These are phyloP conservation scores for Periphyllus acericola DNA, from an alignment of 2,888 invertebrate species.

Conservation along the genomic window DNA sequence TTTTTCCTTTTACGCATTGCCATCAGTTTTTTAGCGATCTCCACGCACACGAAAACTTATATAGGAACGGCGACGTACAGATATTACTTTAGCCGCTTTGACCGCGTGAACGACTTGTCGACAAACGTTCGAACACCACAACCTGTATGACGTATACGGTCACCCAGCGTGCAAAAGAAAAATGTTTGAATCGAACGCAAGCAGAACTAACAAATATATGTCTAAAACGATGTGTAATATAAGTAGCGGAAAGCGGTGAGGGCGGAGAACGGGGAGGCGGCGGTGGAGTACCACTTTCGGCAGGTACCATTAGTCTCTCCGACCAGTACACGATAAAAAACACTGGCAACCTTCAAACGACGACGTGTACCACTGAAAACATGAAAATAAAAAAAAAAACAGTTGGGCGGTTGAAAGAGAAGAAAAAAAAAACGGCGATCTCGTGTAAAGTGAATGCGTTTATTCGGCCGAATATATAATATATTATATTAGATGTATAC, in stretches of 20 bases:
- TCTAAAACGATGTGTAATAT: not conserved
- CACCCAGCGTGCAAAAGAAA: not conserved
- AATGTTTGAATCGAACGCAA: not conserved
- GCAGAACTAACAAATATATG: not conserved
- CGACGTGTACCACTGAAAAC: not conserved
- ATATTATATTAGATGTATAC: not conserved
- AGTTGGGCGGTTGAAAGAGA: too few relatives aligned
- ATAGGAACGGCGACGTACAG: too few relatives aligned
- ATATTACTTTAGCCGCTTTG: not conserved
- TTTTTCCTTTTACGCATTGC: too few relatives aligned
- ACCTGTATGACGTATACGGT: not conserved
- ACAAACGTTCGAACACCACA: not conserved
- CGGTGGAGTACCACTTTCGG: not conserved
- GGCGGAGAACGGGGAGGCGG: not conserved
- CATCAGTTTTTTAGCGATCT: too few relatives aligned
- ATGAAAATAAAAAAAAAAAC: too few relatives aligned
- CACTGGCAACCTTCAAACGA: not conserved
- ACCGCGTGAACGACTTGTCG: not conserved
- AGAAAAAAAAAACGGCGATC: not conserved
- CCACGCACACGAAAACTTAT: too few relatives aligned
- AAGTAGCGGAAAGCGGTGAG: not conserved
- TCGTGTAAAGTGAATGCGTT: not conserved
- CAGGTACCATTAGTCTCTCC: not conserved
- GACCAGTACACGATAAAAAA: not conserved
- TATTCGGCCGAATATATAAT: not conserved